Evolutionary conservation across 2,888 invertebrate genomes (phyloP), one percentile per base, ranked within the genome.

Genomic region (Chymomyza procnemis): DNA sequence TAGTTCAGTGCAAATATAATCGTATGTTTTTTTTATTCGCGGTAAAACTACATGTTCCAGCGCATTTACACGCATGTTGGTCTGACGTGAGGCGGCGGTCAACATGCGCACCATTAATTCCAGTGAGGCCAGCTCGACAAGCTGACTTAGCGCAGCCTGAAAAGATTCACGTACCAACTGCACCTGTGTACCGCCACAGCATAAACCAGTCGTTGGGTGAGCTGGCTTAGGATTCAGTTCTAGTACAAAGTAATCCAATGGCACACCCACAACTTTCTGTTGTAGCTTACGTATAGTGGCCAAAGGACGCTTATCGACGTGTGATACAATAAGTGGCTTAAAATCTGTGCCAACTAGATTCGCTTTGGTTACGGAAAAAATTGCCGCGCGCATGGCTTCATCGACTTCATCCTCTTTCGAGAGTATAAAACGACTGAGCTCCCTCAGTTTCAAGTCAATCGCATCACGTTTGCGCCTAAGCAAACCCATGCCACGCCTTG

Each of bases 381-480:
- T 79, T 0, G 89, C 90, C 0, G 67, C 64, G 2, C 76, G 73
- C 80, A 90, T 79, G 0, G 64, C 2, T 0, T 70, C 48, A 9
- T 79, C 74, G 8, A 84, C 65, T 0, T 16, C 0, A 0, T 73
- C 66, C 30, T 72, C 73, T 16, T 74, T 69, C 0, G 63, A 48
- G 3, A 22, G 12, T 34, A 87, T 72, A 1, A 71, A 58, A 0
- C 21, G 9, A 0, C 16, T 64, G 0, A 89, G 60, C 19, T 89
- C 87, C 0, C 88, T 73, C n/a, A 88, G 61, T 69, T 84, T 87
- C 57, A 89, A 0, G 14, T 89, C 88, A 50, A 89, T 81, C 6
- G 89, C 89, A 56, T 89, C 89, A 1, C 88, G 80, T 58, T 89
- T 90, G 0, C 88, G 79, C 19, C 87, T 88, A 0, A 89, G 71